Conservation (phyloP, 2,888 invertebrate genomes). For the Rhorus exstirpatorius region DNA sequence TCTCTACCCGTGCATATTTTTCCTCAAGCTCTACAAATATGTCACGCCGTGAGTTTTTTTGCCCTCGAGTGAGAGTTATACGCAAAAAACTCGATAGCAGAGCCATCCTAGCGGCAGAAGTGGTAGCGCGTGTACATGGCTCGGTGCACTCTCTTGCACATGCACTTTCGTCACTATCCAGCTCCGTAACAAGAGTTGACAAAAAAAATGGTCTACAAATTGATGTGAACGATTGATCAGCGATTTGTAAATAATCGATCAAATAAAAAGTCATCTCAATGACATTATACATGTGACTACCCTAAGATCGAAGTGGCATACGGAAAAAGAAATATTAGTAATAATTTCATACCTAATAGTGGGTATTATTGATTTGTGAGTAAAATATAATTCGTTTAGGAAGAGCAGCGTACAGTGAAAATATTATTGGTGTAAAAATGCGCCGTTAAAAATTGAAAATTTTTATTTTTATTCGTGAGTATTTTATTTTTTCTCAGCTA, state of each 20-base stretch:
- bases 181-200: background rate
- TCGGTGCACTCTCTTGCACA: constrained; percentile 69
- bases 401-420: no score
- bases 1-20: constrained; percentile 17
- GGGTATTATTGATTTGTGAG: background rate
- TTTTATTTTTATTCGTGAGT: no score
- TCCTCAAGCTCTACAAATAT: constrained; percentile 18
- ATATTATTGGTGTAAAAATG: no score
- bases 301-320: background rate
- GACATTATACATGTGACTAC: background rate
- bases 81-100: constrained; percentile 68
- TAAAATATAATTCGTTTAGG: no score
- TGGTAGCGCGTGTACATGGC: constrained; percentile 48
- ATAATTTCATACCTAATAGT: background rate
- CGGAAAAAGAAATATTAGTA: background rate
- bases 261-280: background rate
- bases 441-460: no score
- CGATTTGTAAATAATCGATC: background rate
- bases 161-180: background rate
- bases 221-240: constrained; percentile 8
- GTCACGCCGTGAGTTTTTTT: constrained; percentile 70
- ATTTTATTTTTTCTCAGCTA: constrained; percentile 6
- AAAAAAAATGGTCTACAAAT: constrained; percentile 13
- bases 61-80: constrained; percentile 58
- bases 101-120: constrained; percentile 26